Conservation (phyloP, 2,888 invertebrate genomes). For the Minunthozetes semirufus region DNA sequence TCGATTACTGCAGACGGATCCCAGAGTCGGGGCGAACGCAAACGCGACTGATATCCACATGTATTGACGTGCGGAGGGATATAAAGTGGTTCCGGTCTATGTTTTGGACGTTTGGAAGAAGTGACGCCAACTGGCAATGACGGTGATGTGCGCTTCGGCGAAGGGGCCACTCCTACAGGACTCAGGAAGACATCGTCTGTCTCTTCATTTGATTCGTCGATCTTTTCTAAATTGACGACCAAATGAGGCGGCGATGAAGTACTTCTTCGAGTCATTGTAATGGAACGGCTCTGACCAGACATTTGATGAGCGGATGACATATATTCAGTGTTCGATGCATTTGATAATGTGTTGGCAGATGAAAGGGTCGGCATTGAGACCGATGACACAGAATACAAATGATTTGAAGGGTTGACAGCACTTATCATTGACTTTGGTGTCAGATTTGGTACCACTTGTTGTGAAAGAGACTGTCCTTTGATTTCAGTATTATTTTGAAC, state of each 20-base stretch:
- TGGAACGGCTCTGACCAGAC: not conserved
- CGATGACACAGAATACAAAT: not conserved
- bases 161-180: conserved; percentile 51
- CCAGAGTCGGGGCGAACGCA: conserved; percentile 51
- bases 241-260: conserved; percentile 29
- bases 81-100: conserved; percentile 46
- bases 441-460: not conserved
- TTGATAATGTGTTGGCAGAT: not conserved
- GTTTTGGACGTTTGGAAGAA: conserved; percentile 28
- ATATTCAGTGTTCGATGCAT: not conserved
- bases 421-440: not conserved
- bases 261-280: not conserved
- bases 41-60: conserved; percentile 53
- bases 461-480: not conserved
- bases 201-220: conserved; percentile 54
- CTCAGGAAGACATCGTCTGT: conserved; percentile 69
- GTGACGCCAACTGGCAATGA: not conserved
- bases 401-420: not conserved
- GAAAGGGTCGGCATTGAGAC: not conserved
- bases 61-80: conserved; percentile 51
- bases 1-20: conserved; percentile 40
- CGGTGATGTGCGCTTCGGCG: conserved; percentile 8
- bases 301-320: not conserved
- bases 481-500: conserved; percentile 1
- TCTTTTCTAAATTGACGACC: conserved; percentile 22